Conservation (phyloP, 1,140 invertebrate genomes). For the Thaumatotibia leucotreta region DNA sequence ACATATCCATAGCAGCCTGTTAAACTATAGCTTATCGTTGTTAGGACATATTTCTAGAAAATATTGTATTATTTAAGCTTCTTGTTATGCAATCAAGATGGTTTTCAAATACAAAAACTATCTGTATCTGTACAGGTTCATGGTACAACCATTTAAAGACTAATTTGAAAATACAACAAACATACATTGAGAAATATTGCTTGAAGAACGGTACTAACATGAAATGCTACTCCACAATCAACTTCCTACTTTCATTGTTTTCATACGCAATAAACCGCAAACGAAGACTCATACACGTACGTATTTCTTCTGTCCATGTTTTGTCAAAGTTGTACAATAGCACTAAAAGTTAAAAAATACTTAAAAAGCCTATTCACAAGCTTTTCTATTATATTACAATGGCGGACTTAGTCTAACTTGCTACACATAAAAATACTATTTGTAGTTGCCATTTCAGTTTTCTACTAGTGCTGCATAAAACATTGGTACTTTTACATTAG, state of each 20-base stretch:
- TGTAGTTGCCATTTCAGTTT: background rate
- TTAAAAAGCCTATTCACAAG: background rate
- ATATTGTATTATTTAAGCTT: too few relatives aligned
- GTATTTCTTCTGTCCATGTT: background rate
- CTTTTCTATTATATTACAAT: background rate
- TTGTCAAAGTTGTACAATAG: background rate
- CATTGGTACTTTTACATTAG: background rate
- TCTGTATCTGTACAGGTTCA: too few relatives aligned
- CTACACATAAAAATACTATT: conserved; percentile 2
- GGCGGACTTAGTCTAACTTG: background rate
- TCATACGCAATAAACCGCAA: background rate
- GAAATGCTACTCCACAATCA: too few relatives aligned
- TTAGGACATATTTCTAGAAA: too few relatives aligned
- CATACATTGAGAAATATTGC: too few relatives aligned
- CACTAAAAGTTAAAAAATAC: background rate
- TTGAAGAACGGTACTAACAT: too few relatives aligned
- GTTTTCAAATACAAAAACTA: too few relatives aligned
- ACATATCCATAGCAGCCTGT: too few relatives aligned
- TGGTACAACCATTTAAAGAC: too few relatives aligned
- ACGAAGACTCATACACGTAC: background rate
- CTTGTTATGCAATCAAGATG: too few relatives aligned
- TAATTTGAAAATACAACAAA: too few relatives aligned
- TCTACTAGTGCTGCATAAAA: background rate
- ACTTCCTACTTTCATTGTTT: background rate
- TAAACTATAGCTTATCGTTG: too few relatives aligned